Base-by-base conservation (phyloP, 2,888 invertebrate species). In the Tenthredo amoena region DNA sequence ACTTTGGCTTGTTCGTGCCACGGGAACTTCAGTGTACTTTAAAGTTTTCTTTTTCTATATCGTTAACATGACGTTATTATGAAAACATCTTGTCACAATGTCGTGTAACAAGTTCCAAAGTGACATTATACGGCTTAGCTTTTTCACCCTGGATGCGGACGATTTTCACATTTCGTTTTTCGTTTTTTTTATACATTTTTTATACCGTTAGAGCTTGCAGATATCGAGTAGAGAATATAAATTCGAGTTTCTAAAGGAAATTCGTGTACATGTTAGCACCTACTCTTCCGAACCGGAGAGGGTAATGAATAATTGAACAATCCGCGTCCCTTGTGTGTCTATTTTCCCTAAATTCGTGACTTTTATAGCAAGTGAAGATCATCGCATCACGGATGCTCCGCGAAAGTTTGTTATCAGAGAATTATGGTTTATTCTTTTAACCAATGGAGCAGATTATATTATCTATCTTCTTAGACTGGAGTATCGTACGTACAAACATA, bases 271-370 rank as follows among this genome's bases (percentile, higher is more conserved):
- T 68, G 31, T 15, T 68, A 31, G n/a, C 31, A 31, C 31, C 12
- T 31, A 65, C 65, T 65, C 65, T 18, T 31, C 31, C 15, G 65
- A 31, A 18, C 31, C 15, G 0, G 12, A 34, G 31, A 68, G 68
- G 68, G 68, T 68, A 31, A 26, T 68, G 68, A 31, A 68, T 68
- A 68, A 68, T 68, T 68, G 68, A 68, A 68, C 26, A 31, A 68
- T 65, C 68, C 68, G 31, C 3, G 4, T 26, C 68, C 12, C 31
- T 5, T 3, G 65, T 68, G 68, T 68, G 68, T 68, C 31, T 31
- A 26, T 31, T 68, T 68, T 68, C 2, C 2, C 5, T n/a, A 7
- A 55, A 55, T 55, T 55, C 55, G 55, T 55, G n/a, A 55, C n/a
- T 55, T 55, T n/a, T n/a, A 55, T n/a, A n/a, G 26, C 62, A 26